Evolutionary conservation across 2,113 vertebrate species (phyloP).

Genomic region (Indicator indicator): DNA sequence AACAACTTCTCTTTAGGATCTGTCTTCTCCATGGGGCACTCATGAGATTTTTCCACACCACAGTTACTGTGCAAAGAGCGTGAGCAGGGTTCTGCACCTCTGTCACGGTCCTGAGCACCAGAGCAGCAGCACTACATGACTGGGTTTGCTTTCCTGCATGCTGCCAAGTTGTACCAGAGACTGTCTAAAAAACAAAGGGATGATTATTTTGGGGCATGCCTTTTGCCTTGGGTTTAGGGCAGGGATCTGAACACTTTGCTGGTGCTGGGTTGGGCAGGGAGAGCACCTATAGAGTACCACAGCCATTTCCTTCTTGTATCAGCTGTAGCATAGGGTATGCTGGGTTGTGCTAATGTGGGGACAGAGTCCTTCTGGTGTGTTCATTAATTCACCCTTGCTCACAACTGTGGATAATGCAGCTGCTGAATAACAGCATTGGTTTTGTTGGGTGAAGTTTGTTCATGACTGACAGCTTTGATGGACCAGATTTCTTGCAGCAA

Average conservation of each 20-base stretch:
- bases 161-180: background rate
- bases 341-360: background rate
- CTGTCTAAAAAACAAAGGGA: background rate
- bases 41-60: fast-evolving
- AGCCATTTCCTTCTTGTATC: background rate
- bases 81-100: background rate
- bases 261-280: background rate
- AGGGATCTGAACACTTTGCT: background rate
- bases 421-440: background rate
- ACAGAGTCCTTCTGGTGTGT: background rate
- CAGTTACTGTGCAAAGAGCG: background rate
- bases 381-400: background rate
- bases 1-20: background rate
- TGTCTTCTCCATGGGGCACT: background rate
- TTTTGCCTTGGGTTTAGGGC: background rate
- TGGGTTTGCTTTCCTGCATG: background rate
- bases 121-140: fast-evolving
- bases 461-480: background rate
- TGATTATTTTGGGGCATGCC: background rate
- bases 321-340: background rate
- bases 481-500: background rate
- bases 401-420: background rate
- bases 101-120: background rate
- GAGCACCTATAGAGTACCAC: background rate
- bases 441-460: background rate